Evolutionary conservation across 2,113 vertebrate genomes (phyloP).

Genomic region (Lates calcarifer): DNA sequence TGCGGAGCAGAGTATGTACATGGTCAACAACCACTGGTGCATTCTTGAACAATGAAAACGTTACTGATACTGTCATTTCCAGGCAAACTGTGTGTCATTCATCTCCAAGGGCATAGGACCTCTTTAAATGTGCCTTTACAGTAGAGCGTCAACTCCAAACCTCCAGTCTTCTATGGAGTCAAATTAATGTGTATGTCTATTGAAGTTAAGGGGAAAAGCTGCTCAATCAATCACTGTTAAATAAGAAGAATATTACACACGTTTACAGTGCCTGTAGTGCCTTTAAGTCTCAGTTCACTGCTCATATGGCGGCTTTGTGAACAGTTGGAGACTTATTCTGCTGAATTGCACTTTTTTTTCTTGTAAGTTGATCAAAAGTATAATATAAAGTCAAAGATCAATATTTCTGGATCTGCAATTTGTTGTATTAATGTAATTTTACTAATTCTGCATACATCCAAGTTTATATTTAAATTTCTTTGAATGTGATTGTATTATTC

Average conservation of each 20-base stretch:
- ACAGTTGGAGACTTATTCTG: slow-evolving; percentile 43
- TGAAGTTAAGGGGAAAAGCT: slow-evolving; percentile 40
- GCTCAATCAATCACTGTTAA: slow-evolving; percentile 42
- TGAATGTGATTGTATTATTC: slow-evolving; percentile 36
- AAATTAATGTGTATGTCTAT: background rate
- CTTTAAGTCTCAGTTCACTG: slow-evolving; percentile 38
- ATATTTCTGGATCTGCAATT: slow-evolving; percentile 35
- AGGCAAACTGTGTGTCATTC: background rate
- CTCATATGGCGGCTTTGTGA: slow-evolving; percentile 2
- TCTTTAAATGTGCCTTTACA: slow-evolving; percentile 6
- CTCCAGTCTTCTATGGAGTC: background rate
- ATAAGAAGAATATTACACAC: background rate
- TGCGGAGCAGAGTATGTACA: background rate
- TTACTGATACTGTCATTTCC: background rate
- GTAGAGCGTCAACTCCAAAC: background rate
- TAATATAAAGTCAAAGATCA: slow-evolving; percentile 41
- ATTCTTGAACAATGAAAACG: background rate
- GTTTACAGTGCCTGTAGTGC: slow-evolving; percentile 58
- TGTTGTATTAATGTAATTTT: slow-evolving; percentile 51
- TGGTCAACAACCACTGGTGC: background rate
- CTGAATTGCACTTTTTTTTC: slow-evolving; percentile 71
- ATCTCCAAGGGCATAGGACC: background rate
- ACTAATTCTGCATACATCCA: slow-evolving; percentile 32
- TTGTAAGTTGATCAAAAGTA: slow-evolving; percentile 49
- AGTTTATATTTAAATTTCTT: slow-evolving; percentile 53